Conservation (phyloP, 1,140 invertebrate species). For the Heliconius himera region DNA sequence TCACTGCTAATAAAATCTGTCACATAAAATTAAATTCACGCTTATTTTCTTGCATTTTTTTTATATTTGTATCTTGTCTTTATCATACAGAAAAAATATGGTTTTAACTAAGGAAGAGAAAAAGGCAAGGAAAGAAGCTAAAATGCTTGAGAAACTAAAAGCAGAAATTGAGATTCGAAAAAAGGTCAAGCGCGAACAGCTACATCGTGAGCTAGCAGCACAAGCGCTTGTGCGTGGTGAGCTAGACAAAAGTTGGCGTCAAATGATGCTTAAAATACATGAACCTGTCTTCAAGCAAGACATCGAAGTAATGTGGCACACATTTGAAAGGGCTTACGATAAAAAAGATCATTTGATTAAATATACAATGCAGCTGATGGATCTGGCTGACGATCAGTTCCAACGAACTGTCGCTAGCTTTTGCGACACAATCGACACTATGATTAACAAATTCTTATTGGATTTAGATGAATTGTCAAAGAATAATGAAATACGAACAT, state of each 20-base stretch:
- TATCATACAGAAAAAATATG: constrained; percentile 40
- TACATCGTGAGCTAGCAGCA: constrained; percentile 63
- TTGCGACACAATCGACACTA: constrained; percentile 69
- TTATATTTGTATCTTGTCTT: background rate
- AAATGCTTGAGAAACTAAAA: constrained; percentile 59
- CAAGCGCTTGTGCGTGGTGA: constrained; percentile 55
- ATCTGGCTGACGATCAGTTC: constrained; percentile 70
- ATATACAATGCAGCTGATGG: constrained; percentile 59
- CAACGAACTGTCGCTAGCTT: constrained; percentile 71
- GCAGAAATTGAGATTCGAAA: constrained; percentile 57
- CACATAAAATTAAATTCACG: background rate
- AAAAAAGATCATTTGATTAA: constrained; percentile 70
- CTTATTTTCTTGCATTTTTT: background rate
- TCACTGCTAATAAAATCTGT: background rate
- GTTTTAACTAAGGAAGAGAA: constrained; percentile 65
- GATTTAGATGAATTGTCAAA: constrained; percentile 64
- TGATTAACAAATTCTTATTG: constrained; percentile 70
- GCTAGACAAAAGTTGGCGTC: constrained; percentile 63
- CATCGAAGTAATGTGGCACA: constrained; percentile 72
- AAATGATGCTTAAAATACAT: constrained; percentile 72
- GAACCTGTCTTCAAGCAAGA: constrained; percentile 70
- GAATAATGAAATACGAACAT: constrained; percentile 58
- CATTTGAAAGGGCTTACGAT: constrained; percentile 67
- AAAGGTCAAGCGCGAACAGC: constrained; percentile 57
- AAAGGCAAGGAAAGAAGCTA: constrained; percentile 68